Percentiles rank a stretch among this genome's conserved stretches.
Conservation (phyloP, 2,888 invertebrate species). For the Pristionchus maxplancki region DNA sequence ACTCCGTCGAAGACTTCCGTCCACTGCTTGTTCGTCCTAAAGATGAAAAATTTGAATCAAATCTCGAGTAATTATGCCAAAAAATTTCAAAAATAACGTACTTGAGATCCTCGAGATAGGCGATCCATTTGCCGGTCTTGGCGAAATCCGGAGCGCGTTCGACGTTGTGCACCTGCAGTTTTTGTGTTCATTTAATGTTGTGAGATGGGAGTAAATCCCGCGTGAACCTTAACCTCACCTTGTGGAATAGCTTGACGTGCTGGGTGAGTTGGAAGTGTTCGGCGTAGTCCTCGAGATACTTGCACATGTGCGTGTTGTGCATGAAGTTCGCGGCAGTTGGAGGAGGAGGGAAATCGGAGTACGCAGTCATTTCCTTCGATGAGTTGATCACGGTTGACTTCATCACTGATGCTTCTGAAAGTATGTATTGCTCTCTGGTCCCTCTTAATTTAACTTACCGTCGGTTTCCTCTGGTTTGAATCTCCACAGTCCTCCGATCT, state of each 20-base stretch:
- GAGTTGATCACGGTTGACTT: slow-evolving; percentile 78
- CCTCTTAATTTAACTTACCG: too few species aligned
- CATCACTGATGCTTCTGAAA: slow-evolving; percentile 76
- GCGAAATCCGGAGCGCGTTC: slow-evolving; percentile 74
- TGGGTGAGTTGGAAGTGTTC: slow-evolving; percentile 52
- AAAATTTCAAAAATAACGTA: slow-evolving; percentile 7
- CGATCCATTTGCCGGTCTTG: slow-evolving; percentile 77
- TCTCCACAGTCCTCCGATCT: slow-evolving; percentile 78
- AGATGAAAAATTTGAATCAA: too few species aligned
- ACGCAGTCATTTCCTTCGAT: slow-evolving; percentile 78
- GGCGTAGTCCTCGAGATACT: slow-evolving; percentile 60
- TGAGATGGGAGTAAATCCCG: too few species aligned
- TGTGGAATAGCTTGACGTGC: slow-evolving; percentile 55
- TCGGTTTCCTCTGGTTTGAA: slow-evolving; percentile 57
- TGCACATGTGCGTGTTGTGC: slow-evolving; percentile 63
- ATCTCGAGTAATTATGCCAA: too few species aligned
- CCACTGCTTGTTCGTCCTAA: slow-evolving; percentile 19
- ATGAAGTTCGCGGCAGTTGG: slow-evolving; percentile 75
- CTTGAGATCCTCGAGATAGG: slow-evolving; percentile 67
- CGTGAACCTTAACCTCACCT: slow-evolving; percentile 49
- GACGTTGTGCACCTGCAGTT: slow-evolving; percentile 58
- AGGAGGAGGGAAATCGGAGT: slow-evolving; percentile 79
- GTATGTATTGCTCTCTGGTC: too few species aligned
- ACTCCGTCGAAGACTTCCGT: slow-evolving; percentile 79
- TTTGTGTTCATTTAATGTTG: too few species aligned